These are phyloP conservation scores for Vannuccia rotundouncinata DNA, from an alignment of 2,888 invertebrate genomes.

Conservation along the genomic window DNA sequence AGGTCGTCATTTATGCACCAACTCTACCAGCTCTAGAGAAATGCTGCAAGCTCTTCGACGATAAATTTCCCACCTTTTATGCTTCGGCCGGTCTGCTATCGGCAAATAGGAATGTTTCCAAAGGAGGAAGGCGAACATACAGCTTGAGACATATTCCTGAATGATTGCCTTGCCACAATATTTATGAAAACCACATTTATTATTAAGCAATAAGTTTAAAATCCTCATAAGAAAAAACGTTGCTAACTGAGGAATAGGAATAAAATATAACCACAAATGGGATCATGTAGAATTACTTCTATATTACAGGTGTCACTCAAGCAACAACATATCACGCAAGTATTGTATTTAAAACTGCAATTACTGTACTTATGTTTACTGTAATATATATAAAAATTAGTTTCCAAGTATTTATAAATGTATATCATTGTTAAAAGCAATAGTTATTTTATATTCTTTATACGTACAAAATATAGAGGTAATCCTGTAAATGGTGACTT, in stretches of 20 bases:
- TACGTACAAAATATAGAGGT: no score
- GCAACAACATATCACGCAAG: no score
- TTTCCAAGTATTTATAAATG: no score
- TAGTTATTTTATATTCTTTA: no score
- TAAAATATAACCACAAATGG: background rate
- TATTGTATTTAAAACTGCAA: no score
- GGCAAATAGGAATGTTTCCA: background rate
- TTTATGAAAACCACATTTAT: background rate
- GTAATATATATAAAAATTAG: no score
- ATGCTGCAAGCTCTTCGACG: slow-evolving; percentile 36
- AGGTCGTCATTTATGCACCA: slow-evolving; percentile 34
- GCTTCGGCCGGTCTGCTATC: slow-evolving; percentile 27
- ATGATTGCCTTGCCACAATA: background rate
- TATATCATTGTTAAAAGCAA: no score
- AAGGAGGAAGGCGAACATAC: background rate
- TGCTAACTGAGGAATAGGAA: background rate
- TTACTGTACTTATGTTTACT: no score
- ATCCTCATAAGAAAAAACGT: background rate
- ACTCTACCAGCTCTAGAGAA: slow-evolving; percentile 29
- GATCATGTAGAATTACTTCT: background rate
- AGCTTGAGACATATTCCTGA: background rate
- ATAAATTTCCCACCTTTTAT: slow-evolving; percentile 35
- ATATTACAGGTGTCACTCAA: slow-evolving; percentile 62
- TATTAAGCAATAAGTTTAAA: background rate
- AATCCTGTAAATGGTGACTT: no score